A percentile compares a stretch with the other conserved stretches of the same genome.
Conservation (phyloP, 2,888 invertebrate genomes). For the Yponomeuta malinellus region DNA sequence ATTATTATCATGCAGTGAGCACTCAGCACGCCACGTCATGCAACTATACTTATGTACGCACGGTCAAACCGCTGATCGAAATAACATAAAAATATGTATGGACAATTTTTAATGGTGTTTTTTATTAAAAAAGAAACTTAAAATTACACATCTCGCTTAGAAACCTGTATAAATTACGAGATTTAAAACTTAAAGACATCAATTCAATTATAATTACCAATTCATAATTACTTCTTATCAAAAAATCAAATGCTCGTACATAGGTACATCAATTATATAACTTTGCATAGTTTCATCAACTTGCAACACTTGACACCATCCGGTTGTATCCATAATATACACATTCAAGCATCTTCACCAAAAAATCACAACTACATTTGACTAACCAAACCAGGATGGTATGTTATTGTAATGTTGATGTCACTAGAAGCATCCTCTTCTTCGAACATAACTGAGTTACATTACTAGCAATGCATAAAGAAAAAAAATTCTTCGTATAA, state of each 20-base stretch:
- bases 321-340: slow-evolving; percentile 2
- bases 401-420: not conserved
- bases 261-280: slow-evolving; percentile 35
- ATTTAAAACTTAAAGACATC: slow-evolving; percentile 9
- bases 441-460: too few species aligned
- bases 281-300: slow-evolving; percentile 16
- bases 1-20: slow-evolving; percentile 57
- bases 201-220: slow-evolving; percentile 13
- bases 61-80: slow-evolving; percentile 40
- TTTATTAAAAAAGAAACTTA: slow-evolving; percentile 25
- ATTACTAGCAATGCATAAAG: too few species aligned
- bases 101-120: not conserved
- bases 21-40: slow-evolving; percentile 32
- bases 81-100: not conserved
- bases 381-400: not conserved
- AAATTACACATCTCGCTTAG: slow-evolving; percentile 5
- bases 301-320: slow-evolving; percentile 17
- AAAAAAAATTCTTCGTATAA: too few species aligned
- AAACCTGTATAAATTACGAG: slow-evolving; percentile 10
- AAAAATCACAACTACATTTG: not conserved
- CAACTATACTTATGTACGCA: slow-evolving; percentile 44
- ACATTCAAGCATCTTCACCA: slow-evolving; percentile 3
- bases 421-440: not conserved
- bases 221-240: slow-evolving; percentile 49
- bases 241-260: slow-evolving; percentile 42